Percentiles rank a stretch among this genome's conserved stretches.
phyloP scores from a whole-genome alignment of 2,888 invertebrate genomes.

The Nemurella pictetii region DNA sequence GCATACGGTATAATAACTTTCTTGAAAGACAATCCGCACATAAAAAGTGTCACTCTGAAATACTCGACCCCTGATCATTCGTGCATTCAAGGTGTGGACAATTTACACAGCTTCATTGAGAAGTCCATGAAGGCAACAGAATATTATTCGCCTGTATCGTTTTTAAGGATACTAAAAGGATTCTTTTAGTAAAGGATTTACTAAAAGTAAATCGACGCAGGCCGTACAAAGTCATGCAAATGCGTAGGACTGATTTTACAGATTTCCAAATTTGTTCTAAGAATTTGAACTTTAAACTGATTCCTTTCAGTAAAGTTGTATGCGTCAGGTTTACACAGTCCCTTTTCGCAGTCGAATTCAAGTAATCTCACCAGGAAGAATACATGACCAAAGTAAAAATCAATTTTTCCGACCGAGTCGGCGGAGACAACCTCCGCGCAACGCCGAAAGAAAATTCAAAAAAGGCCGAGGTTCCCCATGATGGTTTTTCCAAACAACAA shows the following conservation, averaged over 20 bases:
- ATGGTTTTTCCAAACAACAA: too few relatives aligned
- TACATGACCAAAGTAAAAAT: neutral
- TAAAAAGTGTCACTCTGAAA: slow-evolving; percentile 6
- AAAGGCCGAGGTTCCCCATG: too few relatives aligned
- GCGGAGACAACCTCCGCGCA: too few relatives aligned
- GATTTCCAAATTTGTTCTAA: slow-evolving; percentile 20
- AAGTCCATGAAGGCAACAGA: slow-evolving; percentile 7
- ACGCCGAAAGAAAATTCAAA: too few relatives aligned
- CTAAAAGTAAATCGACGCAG: slow-evolving; percentile 4
- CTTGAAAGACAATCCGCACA: slow-evolving; percentile 4
- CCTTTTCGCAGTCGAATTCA: slow-evolving; percentile 5
- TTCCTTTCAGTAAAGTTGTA: slow-evolving; percentile 3
- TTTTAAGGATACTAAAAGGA: slow-evolving; percentile 27
- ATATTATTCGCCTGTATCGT: slow-evolving; percentile 2
- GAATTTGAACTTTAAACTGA: slow-evolving; percentile 7
- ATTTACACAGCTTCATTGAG: slow-evolving; percentile 21
- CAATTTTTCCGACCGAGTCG: neutral
- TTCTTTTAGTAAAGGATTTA: too few relatives aligned
- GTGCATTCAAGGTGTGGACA: slow-evolving; percentile 24
- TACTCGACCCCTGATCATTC: slow-evolving; percentile 16
- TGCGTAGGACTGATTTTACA: neutral
- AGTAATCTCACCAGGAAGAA: neutral
- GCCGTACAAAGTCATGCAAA: slow-evolving; percentile 21
- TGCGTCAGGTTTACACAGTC: neutral
- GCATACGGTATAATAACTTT: slow-evolving; percentile 14